A percentile compares a stretch with the other conserved stretches of the same genome.
Evolutionary conservation across 1,140 invertebrate genomes (phyloP).

Genomic region (Cephus cinctus): DNA sequence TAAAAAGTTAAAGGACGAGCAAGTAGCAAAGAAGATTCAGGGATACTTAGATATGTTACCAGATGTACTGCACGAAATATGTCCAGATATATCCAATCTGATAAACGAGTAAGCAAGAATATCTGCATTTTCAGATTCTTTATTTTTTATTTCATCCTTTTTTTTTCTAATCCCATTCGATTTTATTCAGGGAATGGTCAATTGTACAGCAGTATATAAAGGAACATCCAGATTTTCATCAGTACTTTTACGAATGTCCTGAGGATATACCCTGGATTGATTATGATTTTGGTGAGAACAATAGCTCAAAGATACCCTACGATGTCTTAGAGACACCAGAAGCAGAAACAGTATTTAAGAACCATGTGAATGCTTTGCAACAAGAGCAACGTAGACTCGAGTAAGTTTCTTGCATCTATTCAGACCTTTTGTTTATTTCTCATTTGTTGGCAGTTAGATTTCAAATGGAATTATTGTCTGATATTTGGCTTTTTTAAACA

Average conservation of each 20-base stretch:
- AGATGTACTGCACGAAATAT: constrained; percentile 76
- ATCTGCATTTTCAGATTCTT: not conserved
- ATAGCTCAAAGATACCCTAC: constrained; percentile 80
- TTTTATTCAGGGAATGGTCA: constrained; percentile 76
- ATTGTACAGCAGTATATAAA: constrained; percentile 80
- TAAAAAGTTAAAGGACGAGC: constrained; percentile 83
- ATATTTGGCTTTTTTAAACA: not conserved
- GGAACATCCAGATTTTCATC: constrained; percentile 84
- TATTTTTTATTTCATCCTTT: not conserved
- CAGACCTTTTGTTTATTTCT: too few relatives aligned
- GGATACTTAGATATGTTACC: constrained; percentile 80
- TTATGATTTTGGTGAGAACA: constrained; percentile 67
- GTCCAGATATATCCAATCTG: constrained; percentile 77
- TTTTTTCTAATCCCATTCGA: not conserved
- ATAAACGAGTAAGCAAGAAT: constrained; percentile 65
- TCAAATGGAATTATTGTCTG: constrained; percentile 11
- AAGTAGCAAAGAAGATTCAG: constrained; percentile 76
- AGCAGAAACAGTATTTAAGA: constrained; percentile 88
- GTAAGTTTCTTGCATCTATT: constrained; percentile 56
- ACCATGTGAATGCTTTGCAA: constrained; percentile 86
- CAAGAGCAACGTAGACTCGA: constrained; percentile 87
- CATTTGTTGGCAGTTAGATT: too few relatives aligned
- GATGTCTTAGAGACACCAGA: constrained; percentile 88
- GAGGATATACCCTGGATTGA: constrained; percentile 80
- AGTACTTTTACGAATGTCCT: constrained; percentile 85